These are phyloP conservation scores for Spheniscus mendiculus DNA, from an alignment of 2,113 vertebrate genomes.

Conservation along the genomic window DNA sequence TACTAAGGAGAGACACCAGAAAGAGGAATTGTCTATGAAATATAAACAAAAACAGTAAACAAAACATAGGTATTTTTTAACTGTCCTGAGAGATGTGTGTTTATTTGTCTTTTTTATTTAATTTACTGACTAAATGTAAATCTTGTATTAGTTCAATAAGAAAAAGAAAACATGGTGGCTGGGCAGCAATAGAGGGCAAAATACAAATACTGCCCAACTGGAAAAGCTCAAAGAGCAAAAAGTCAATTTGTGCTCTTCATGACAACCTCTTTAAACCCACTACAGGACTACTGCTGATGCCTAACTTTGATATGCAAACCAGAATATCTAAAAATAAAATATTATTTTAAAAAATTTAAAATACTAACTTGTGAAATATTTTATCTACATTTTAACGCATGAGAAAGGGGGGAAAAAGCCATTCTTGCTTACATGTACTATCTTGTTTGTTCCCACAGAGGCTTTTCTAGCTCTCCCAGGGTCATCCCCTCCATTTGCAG, in stretches of 20 bases:
- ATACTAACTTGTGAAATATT: background rate
- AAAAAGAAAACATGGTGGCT: background rate
- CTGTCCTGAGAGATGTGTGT: background rate
- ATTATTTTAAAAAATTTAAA: too few species aligned
- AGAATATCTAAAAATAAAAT: background rate
- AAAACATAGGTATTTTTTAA: background rate
- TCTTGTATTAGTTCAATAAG: background rate
- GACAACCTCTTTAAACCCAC: background rate
- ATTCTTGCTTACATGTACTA: fast-evolving
- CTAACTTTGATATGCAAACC: background rate
- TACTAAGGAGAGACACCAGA: background rate
- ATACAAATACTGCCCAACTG: background rate
- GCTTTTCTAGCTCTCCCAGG: background rate
- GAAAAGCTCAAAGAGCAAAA: background rate
- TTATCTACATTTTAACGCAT: background rate
- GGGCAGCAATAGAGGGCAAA: background rate
- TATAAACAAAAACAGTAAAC: background rate
- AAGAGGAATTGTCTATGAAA: background rate
- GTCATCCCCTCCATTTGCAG: background rate
- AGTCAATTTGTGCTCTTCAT: background rate
- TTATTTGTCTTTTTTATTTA: background rate
- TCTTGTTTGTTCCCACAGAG: background rate
- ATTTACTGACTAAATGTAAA: background rate
- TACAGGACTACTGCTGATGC: background rate
- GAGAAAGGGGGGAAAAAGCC: fast-evolving